These are phyloP conservation scores for Acanthisitta chloris DNA, from an alignment of 2,113 vertebrate genomes.

Conservation along the genomic window DNA sequence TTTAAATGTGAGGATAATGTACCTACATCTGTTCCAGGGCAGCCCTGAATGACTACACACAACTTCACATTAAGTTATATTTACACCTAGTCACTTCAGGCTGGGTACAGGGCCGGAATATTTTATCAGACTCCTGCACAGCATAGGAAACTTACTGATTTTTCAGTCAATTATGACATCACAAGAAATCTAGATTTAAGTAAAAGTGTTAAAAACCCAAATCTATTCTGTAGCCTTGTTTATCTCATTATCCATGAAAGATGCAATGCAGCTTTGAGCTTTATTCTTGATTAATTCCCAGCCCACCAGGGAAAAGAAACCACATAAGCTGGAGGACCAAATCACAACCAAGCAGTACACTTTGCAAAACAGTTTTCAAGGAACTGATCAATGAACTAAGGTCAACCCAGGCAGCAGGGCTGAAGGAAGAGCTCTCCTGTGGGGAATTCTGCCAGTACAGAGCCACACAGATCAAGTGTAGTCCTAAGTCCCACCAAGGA, in stretches of 20 bases:
- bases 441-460: not conserved
- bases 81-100: not conserved
- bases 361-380: fast-evolving
- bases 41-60: not conserved
- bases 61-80: not conserved
- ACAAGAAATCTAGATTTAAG: not conserved
- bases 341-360: not conserved
- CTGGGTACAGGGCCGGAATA: not conserved
- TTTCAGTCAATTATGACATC: not conserved
- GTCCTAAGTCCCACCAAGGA: too few relatives aligned
- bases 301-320: not conserved
- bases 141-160: not conserved
- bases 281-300: not conserved
- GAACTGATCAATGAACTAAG: not conserved
- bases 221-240: not conserved
- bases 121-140: not conserved
- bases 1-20: not conserved
- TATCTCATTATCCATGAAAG: not conserved
- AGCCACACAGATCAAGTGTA: not conserved
- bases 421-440: not conserved
- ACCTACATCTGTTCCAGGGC: not conserved
- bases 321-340: not conserved
- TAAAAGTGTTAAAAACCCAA: not conserved
- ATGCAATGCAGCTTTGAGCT: not conserved
- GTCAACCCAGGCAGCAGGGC: not conserved